Evolutionary conservation across 2,113 vertebrate genomes (phyloP).

Genomic region (Paramormyrops kingsleyae): DNA sequence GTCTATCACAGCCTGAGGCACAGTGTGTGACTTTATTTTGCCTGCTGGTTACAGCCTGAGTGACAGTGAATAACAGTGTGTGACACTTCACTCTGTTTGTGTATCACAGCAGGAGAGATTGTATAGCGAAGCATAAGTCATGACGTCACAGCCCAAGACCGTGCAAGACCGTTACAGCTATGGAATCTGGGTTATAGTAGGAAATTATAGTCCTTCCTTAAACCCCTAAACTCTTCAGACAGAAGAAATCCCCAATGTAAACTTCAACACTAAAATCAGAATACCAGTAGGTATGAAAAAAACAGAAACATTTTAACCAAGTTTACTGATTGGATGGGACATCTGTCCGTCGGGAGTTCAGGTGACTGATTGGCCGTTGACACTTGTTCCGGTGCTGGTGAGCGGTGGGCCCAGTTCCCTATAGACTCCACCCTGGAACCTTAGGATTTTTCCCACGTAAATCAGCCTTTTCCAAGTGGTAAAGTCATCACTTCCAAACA

Average conservation of each 20-base stretch:
- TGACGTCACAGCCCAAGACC: background rate
- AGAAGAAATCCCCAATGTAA: background rate
- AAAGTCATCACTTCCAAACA: constrained; percentile 63
- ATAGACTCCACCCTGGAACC: constrained; percentile 59
- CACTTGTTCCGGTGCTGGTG: constrained; percentile 47
- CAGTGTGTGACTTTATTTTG: background rate
- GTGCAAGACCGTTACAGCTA: background rate
- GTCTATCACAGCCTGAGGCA: background rate
- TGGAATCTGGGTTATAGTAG: background rate
- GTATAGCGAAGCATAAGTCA: background rate
- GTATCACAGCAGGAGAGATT: background rate
- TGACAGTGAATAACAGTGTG: background rate
- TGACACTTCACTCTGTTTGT: background rate
- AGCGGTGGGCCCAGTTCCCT: constrained; percentile 58
- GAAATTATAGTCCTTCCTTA: background rate
- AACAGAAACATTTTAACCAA: background rate
- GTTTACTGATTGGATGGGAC: constrained; percentile 48
- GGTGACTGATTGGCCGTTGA: constrained; percentile 50
- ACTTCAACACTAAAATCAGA: background rate
- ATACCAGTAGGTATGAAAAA: constrained; percentile 24
- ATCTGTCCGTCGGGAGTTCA: constrained; percentile 47
- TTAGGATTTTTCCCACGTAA: constrained; percentile 66
- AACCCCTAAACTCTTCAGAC: background rate
- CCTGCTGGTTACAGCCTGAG: background rate
- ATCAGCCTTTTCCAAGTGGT: constrained; percentile 66